A percentile compares a stretch with the other conserved stretches of the same genome.
Evolutionary conservation across 2,888 invertebrate genomes (phyloP).

Genomic region (Yponomeuta evonymella): DNA sequence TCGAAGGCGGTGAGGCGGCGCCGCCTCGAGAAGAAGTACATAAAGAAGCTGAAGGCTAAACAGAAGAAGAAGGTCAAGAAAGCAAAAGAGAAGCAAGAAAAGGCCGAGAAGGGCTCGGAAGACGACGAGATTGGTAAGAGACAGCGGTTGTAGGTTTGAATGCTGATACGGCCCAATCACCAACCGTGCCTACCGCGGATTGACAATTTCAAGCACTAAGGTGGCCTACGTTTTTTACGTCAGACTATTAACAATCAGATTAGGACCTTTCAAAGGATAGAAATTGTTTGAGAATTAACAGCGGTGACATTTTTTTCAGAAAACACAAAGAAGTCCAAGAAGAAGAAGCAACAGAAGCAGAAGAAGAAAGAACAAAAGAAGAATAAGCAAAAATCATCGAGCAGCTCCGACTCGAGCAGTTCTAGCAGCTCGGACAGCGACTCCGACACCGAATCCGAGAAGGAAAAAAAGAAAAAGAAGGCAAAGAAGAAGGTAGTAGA

Average conservation of each 20-base stretch:
- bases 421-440: conserved; percentile 36
- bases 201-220: no score
- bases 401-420: conserved; percentile 30
- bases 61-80: conserved; percentile 49
- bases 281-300: not conserved
- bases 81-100: conserved; percentile 26
- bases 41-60: conserved; percentile 55
- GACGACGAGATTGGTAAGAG: conserved; percentile 29
- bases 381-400: conserved; percentile 53
- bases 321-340: conserved; percentile 42
- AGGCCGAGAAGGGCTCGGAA: conserved; percentile 34
- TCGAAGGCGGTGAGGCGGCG: conserved; percentile 43
- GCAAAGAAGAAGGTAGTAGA: conserved; percentile 27
- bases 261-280: no score
- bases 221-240: no score
- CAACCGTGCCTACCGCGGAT: no score
- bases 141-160: no score
- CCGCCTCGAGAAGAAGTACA: conserved; percentile 30
- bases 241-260: no score
- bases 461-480: conserved; percentile 27
- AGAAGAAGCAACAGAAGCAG: conserved; percentile 48
- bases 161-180: no score
- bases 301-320: not conserved
- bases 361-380: conserved; percentile 52
- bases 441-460: conserved; percentile 39